Percentiles rank a stretch among this genome's conserved stretches.
These are phyloP conservation scores for Chloroceryle aenea DNA, from an alignment of 2,113 vertebrate genomes.

Conservation along the genomic window DNA sequence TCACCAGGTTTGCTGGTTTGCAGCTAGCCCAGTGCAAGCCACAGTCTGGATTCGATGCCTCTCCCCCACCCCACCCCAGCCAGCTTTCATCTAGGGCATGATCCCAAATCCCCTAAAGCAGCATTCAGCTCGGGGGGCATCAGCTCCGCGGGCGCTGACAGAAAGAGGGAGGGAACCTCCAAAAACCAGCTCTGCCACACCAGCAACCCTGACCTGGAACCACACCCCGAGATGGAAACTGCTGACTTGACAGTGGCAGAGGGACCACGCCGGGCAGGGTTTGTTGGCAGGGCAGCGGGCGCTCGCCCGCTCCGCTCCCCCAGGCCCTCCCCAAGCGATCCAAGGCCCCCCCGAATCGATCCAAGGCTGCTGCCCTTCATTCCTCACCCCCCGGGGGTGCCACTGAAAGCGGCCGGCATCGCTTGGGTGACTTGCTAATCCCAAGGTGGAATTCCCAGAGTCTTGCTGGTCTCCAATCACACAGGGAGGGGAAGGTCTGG, in stretches of 20 bases:
- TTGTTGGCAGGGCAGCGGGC: not conserved
- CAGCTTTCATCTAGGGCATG: not conserved
- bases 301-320: not conserved
- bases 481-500: not conserved
- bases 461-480: not conserved
- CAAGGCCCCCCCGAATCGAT: rapidly evolving
- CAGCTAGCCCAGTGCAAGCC: not conserved
- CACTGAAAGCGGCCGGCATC: not conserved
- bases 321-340: not conserved
- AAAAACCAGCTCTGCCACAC: conserved; percentile 37
- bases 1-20: not conserved
- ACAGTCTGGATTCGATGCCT: not conserved
- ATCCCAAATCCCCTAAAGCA: not conserved
- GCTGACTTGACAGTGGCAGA: not conserved
- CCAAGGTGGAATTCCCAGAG: not conserved
- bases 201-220: not conserved
- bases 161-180: not conserved
- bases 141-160: not conserved
- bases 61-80: too few species aligned
- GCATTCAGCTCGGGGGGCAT: not conserved
- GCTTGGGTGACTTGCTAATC: not conserved
- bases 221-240: not conserved
- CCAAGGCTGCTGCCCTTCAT: not conserved
- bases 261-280: not conserved
- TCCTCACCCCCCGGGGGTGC: not conserved